Conservation (phyloP, 2,797 vertebrate species). For the Danio kyathit region DNA sequence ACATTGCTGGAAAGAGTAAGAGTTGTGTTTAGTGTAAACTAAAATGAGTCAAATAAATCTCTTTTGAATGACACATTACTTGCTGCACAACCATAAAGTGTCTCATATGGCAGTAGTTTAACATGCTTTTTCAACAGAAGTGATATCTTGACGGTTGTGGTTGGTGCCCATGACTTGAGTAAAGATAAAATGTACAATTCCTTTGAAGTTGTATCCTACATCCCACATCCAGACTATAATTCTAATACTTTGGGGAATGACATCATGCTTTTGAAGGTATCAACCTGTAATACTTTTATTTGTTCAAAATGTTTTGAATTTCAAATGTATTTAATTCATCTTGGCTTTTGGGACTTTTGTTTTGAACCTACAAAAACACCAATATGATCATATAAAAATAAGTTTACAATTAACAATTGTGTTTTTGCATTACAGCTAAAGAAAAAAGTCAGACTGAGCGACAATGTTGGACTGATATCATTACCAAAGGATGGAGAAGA, state of each 20-base stretch:
- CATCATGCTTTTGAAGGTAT: constrained; percentile 76
- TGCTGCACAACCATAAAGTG: neutral
- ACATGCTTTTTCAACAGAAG: neutral
- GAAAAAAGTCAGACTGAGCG: neutral
- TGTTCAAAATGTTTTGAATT: neutral
- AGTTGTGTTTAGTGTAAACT: neutral
- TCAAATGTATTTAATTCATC: neutral
- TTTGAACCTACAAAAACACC: neutral
- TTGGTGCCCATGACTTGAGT: neutral
- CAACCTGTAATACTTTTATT: neutral
- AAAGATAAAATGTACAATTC: fast-evolving
- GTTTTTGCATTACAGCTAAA: neutral
- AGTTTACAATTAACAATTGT: neutral
- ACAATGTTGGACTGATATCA: neutral
- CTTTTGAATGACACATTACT: neutral
- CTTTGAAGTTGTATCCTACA: too few species aligned
- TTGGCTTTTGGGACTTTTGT: neutral
- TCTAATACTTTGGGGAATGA: constrained; percentile 51
- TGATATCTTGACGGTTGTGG: neutral
- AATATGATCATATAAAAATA: neutral
- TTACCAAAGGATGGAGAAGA: constrained; percentile 13
- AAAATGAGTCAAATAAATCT: neutral
- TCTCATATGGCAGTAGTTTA: neutral
- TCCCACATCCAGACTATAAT: too few species aligned
- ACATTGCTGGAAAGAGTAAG: too few species aligned